These are phyloP conservation scores for Rhodinocichla rosea DNA, from an alignment of 2,113 vertebrate genomes.

Conservation along the genomic window DNA sequence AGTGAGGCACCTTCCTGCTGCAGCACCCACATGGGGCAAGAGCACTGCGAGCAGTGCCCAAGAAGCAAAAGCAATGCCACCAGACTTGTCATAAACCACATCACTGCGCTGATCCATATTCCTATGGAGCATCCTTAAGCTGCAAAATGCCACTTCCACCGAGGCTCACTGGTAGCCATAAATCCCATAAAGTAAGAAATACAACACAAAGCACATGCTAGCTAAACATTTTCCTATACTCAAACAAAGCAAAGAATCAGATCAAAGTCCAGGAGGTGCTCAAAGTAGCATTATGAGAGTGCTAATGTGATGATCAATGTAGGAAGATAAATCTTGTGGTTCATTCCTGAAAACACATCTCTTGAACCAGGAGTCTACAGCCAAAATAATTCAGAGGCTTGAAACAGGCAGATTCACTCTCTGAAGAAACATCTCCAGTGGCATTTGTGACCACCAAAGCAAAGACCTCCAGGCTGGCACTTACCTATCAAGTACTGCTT, in stretches of 20 bases:
- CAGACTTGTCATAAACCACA: background rate
- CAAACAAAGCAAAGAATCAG: background rate
- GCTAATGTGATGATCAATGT: background rate
- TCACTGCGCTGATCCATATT: background rate
- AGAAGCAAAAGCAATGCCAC: background rate
- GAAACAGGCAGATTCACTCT: background rate
- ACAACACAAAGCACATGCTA: background rate
- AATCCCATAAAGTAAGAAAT: background rate
- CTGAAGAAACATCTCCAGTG: background rate
- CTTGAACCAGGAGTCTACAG: background rate
- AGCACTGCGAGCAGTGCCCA: background rate
- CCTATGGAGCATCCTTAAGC: background rate
- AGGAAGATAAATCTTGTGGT: background rate
- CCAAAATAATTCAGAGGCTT: background rate
- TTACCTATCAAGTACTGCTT: background rate
- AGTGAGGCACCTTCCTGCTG: background rate
- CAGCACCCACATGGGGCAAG: accelerated
- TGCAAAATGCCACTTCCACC: background rate
- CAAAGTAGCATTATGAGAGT: background rate
- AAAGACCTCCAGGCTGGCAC: background rate
- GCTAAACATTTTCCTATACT: background rate
- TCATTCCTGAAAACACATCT: background rate
- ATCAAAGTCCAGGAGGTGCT: background rate
- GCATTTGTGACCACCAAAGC: background rate
- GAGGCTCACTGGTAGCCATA: background rate